Evolutionary conservation across 2,888 invertebrate species (phyloP), one percentile per base, ranked within the genome.

Genomic region (Parasteatoda lunata): DNA sequence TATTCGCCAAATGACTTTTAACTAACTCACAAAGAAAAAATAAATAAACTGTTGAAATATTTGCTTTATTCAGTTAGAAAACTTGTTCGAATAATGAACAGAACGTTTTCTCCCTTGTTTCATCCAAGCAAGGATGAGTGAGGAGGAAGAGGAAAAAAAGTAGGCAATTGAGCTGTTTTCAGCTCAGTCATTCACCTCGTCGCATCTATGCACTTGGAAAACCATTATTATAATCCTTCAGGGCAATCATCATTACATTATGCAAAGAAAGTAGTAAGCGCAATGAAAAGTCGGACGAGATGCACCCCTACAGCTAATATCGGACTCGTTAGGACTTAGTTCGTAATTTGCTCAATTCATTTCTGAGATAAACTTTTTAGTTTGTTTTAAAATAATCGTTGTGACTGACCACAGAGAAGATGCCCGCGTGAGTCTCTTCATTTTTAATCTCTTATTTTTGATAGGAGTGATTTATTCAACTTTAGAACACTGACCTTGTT

Each of bases 191-290:
- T 59, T 59, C 59, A 59, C 59, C 59, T 30, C 30, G 30, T 30
- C 30, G 30, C 59, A 13, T 59, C 59, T 59, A n/a, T 59, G 0
- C n/a, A 13, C 8, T 11, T 54, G 4, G 59, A 7, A 59, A 6
- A 9, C 8, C 59, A 59, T 59, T 59, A 59, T 59, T n/a, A 59
- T 59, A n/a, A n/a, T 59, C 59, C 59, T 59, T 59, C 59, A 7
- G 59, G 59, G 59, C 59, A 59, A 59, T 59, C 59, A 59, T 59
- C 59, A 59, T 59, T n/a, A 59, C 59, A 59, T 7, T 59, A 59
- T 59, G 59, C 30, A 30, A 1, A 30, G 30, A n/a, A n/a, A 30
- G 30, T 30, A 30, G 30, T 30, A 30, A 30, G 30, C 30, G 30
- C 0, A 30, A 30, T 30, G 30, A 30, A 30, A 30, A 30, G 30